Conservation (phyloP, 2,113 vertebrate species). For the Nettapus auritus region DNA sequence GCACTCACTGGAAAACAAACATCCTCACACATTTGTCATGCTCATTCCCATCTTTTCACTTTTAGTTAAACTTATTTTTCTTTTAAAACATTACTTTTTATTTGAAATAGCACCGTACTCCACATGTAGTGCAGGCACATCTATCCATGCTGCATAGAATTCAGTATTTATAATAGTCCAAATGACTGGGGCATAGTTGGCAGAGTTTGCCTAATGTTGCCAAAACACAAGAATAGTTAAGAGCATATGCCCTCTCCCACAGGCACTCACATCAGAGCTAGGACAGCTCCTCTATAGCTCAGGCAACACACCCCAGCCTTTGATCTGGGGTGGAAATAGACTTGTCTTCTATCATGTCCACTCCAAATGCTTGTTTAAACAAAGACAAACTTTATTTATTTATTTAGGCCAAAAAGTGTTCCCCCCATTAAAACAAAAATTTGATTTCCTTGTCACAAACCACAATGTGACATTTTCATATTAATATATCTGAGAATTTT, state of each 20-base stretch:
- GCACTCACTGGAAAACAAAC: background rate
- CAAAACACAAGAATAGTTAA: background rate
- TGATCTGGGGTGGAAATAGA: background rate
- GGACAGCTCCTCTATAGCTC: background rate
- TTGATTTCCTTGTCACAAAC: background rate
- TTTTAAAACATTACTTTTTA: background rate
- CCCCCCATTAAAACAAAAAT: background rate
- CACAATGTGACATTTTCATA: background rate
- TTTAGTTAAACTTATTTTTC: background rate
- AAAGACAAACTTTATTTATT: background rate
- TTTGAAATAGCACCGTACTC: background rate
- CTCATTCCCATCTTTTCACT: background rate
- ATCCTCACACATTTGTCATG: background rate
- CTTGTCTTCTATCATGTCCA: background rate
- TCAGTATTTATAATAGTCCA: background rate
- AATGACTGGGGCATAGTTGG: background rate
- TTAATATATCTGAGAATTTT: background rate
- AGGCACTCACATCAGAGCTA: accelerated
- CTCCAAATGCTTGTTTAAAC: background rate
- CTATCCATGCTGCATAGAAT: background rate
- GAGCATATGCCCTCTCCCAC: accelerated
- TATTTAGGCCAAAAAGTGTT: background rate
- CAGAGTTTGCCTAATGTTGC: background rate
- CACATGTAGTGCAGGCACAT: background rate
- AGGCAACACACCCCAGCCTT: background rate